A percentile compares a stretch with the other conserved stretches of the same genome.
Evolutionary conservation across 2,888 invertebrate species (phyloP).

Genomic region (Parnassius glacialis): DNA sequence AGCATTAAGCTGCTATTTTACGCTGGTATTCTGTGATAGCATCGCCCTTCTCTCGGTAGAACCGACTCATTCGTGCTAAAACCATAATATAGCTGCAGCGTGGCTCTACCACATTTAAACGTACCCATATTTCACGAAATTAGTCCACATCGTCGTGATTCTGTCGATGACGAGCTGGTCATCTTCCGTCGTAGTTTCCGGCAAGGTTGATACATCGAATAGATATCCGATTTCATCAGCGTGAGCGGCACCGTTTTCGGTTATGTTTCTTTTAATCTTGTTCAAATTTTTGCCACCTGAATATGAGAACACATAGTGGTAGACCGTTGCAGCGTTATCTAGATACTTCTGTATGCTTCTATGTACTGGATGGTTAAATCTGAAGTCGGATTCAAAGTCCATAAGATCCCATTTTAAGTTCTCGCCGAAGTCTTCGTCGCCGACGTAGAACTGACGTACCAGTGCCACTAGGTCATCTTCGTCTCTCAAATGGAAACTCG

Average conservation of each 20-base stretch:
- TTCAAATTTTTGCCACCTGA: constrained; percentile 42
- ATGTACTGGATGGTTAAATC: constrained; percentile 45
- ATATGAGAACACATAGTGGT: constrained; percentile 55
- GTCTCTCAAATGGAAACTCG: constrained; percentile 25
- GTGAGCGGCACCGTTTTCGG: constrained; percentile 43
- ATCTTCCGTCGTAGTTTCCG: constrained; percentile 29
- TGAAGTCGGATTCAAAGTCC: constrained; percentile 51
- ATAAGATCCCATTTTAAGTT: constrained; percentile 36
- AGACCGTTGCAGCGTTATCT: constrained; percentile 38
- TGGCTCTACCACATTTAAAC: not conserved
- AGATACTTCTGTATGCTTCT: constrained; percentile 40
- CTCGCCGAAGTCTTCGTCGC: constrained; percentile 40
- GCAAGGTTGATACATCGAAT: constrained; percentile 38
- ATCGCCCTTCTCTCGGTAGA: too few relatives aligned
- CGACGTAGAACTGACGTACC: constrained; percentile 49
- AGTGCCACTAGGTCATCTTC: constrained; percentile 35
- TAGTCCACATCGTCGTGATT: constrained; percentile 40
- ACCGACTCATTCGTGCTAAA: too few relatives aligned
- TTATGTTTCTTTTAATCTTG: constrained; percentile 35
- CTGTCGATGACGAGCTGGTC: constrained; percentile 51
- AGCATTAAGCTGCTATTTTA: too few relatives aligned
- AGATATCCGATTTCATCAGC: constrained; percentile 55
- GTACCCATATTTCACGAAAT: constrained; percentile 28
- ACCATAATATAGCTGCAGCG: too few relatives aligned
- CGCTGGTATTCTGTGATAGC: too few relatives aligned